phyloP scores from a whole-genome alignment of 2,888 invertebrate genomes.

The Leptinotarsa haldemani region DNA sequence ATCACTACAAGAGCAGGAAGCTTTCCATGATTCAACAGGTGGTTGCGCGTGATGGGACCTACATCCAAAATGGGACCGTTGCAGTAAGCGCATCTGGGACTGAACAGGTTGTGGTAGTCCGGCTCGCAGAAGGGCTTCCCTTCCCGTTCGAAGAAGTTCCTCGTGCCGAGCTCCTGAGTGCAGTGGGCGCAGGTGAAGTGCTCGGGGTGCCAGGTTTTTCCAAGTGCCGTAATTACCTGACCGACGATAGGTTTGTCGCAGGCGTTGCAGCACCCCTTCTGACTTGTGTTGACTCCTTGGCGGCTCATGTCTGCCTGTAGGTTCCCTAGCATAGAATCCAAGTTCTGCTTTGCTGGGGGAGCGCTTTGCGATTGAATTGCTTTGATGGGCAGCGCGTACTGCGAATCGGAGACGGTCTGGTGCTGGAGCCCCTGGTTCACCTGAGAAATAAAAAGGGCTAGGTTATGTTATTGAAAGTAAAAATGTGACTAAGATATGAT shows the following conservation, averaged over 20 bases:
- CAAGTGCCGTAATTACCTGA: conserved; percentile 96
- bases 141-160: conserved; percentile 98
- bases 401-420: conserved; percentile 75
- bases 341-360: conserved; percentile 66
- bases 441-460: conserved; percentile 63
- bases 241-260: conserved; percentile 99
- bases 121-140: conserved; percentile 97
- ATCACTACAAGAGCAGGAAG: neutral
- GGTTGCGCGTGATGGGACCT: conserved; percentile 51
- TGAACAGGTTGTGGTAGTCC: conserved; percentile 98
- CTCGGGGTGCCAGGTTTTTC: conserved; percentile 99
- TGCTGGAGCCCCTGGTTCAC: conserved; percentile 74
- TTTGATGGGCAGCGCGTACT: conserved; percentile 77
- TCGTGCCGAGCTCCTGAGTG: conserved; percentile 94
- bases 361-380: conserved; percentile 60
- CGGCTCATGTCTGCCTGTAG: conserved; percentile 97
- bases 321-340: conserved; percentile 88
- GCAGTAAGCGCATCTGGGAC: conserved; percentile 98
- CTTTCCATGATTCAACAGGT: conserved; percentile 12
- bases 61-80: conserved; percentile 99
- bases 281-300: conserved; percentile 98
- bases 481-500: neutral
- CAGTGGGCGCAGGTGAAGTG: conserved; percentile 99
- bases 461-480: neutral
- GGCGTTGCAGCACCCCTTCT: conserved; percentile 98